Evolutionary conservation across 2,113 vertebrate genomes (phyloP), one percentile per base, ranked within the genome.

Genomic region (Callorhinus ursinus): DNA sequence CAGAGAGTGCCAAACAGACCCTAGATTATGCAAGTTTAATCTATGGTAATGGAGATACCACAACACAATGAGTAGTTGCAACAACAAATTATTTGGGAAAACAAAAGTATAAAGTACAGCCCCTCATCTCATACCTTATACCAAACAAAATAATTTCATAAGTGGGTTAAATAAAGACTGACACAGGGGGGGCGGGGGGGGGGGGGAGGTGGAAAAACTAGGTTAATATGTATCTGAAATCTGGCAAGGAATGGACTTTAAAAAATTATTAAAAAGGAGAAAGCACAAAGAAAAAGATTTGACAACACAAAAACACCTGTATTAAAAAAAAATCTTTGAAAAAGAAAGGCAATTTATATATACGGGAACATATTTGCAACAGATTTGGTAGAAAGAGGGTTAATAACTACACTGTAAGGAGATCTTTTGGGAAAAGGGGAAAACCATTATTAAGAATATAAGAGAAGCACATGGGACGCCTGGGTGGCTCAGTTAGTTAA

Each of bases 21-120:
- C 14, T 39, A 96, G 21, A 77, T 83, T 71, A 92, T 71, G 12
- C 81, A 89, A 94, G 79, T 69, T 79, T 89, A 89, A 42, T 90
- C 42, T 72, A 36, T n/a, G 28, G 31, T 59, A 59, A 74, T 26
- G 31, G 21, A 55, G 31, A 89, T 36, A 93, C 7, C 14, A 92
- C 4, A 92, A 91, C 85, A 89, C 46, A 53, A 22, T 69, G 76
- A 83, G 11, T 51, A 59, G 57, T 39, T 90, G 19, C 2, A 4
- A 89, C 16, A 86, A 91, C 33, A 77, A 97, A 76, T 31, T 61
- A 89, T 53, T 36, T 79, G 8, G n/a, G 31, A 12, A 31, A 51
- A 86, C 22, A 39, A 36, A 92, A 89, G 8, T 84, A 16, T 65
- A 46, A 83, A 79, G 59, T 42, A 9, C 28, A 92, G 11, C 49